Evolutionary conservation across 2,888 invertebrate species (phyloP), one percentile per base, ranked within the genome.

Genomic region (Rhopalosiphum nymphaeae): DNA sequence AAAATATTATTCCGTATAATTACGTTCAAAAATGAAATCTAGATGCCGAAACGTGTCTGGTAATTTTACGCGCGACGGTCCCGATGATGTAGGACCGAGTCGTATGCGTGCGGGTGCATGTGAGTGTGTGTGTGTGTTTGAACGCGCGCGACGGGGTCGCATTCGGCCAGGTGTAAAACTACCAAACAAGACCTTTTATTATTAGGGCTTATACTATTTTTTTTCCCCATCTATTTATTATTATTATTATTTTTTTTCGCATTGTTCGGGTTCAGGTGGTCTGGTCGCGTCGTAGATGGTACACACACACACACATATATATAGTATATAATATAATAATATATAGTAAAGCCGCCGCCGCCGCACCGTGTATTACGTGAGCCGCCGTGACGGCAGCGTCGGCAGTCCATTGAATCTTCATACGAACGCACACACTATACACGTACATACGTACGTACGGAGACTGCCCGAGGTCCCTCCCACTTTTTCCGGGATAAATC

Each of bases 81-180:
- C 36, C 78, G 78, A 78, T 36, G 78, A 78, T 78, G 21, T 36
- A 78, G 78, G 78, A 46, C 36, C 7, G 3, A 21, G 21, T 36
- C 21, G 36, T 78, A 36, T 0, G 29, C 4, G 13, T 29, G 13
- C 9, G 57, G 3, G 61, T n/a, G 29, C 4, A 5, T 29, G 13
- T 3, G 57, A 1, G 61, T n/a, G 46, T n/a, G 67, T n/a, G 89
- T 46, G 61, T 36, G 25, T n/a, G 61, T 29, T 46, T 89, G n/a
- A 21, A 10, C 25, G 21, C 42, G 56, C 36, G 67, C 46, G n/a
- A 78, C 67, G 90, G 44, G 67, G 49, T 53, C 91, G 53, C 85
- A 46, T 92, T 89, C 93, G 93, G 44, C 93, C 93, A 93, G 93
- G 93, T 93, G 93, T 93, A 93, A 93, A 93, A 93, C 93, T 89